Percentiles rank a stretch among this genome's conserved stretches.
Conservation (phyloP, 2,113 vertebrate species). For the Miniopterus natalensis region DNA sequence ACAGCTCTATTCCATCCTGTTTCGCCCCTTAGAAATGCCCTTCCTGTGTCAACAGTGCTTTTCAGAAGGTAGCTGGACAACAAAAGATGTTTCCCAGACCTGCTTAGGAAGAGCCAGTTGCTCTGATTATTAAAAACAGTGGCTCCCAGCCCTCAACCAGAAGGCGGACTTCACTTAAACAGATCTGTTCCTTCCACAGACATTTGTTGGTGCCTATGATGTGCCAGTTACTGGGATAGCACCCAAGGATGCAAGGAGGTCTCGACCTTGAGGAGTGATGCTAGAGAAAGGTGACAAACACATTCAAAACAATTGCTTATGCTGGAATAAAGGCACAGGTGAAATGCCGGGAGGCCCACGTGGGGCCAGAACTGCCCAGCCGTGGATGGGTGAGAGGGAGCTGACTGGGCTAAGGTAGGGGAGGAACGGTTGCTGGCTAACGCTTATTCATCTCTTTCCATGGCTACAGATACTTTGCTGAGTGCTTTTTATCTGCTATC, state of each 20-base stretch:
- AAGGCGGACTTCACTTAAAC: neutral
- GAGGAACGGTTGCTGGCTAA: neutral
- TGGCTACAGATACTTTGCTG: too few species aligned
- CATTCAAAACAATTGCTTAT: accelerated
- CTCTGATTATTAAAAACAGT: neutral
- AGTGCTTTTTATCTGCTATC: neutral
- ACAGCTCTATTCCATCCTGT: neutral
- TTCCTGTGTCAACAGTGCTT: neutral
- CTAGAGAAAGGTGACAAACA: neutral
- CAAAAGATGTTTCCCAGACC: neutral
- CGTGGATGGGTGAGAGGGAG: neutral
- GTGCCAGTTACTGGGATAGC: neutral
- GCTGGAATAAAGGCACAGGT: neutral
- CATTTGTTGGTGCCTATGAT: neutral
- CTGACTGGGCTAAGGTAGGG: neutral
- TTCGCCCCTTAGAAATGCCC: neutral
- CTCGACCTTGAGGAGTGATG: neutral
- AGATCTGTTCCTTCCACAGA: neutral
- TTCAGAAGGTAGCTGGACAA: neutral
- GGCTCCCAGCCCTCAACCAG: neutral
- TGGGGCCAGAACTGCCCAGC: neutral
- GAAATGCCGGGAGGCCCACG: accelerated
- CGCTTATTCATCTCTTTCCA: neutral
- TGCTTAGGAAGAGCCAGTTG: neutral
- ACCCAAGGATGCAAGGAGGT: too few species aligned